A percentile compares a stretch with the other conserved stretches of the same genome.
These are phyloP conservation scores for Embidobia sp. DNA, from an alignment of 2,888 invertebrate genomes.

Conservation along the genomic window DNA sequence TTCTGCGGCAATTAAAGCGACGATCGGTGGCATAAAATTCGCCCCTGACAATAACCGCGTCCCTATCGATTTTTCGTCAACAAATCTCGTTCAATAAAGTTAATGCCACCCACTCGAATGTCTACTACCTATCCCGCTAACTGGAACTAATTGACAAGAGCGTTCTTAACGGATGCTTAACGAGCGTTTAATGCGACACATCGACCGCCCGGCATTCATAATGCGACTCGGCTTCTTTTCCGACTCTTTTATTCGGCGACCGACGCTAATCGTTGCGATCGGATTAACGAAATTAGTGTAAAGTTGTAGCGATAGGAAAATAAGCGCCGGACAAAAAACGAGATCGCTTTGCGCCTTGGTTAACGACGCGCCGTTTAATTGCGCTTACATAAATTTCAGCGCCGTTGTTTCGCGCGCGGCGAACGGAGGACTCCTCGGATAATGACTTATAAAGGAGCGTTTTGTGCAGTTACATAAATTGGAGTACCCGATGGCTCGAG, in stretches of 20 bases:
- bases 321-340: neutral
- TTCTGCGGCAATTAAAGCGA: slow-evolving; percentile 52
- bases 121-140: slow-evolving; percentile 55
- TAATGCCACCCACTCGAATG: slow-evolving; percentile 59
- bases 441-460: slow-evolving; percentile 23
- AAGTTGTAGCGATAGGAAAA: slow-evolving; percentile 28
- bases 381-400: slow-evolving; percentile 10
- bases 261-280: slow-evolving; percentile 26
- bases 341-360: neutral
- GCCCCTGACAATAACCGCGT: slow-evolving; percentile 34
- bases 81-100: slow-evolving; percentile 48
- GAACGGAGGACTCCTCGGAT: neutral
- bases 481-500: slow-evolving; percentile 1
- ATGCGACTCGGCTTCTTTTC: slow-evolving; percentile 24
- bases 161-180: slow-evolving; percentile 61
- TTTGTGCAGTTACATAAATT: slow-evolving; percentile 21
- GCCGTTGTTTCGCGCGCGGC: neutral
- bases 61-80: slow-evolving; percentile 48
- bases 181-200: slow-evolving; percentile 52
- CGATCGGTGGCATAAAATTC: slow-evolving; percentile 37
- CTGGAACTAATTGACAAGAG: slow-evolving; percentile 63
- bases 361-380: slow-evolving; percentile 25
- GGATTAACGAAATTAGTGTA: slow-evolving; percentile 44
- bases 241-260: slow-evolving; percentile 23
- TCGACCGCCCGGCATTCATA: slow-evolving; percentile 24